Evolutionary conservation across 2,113 vertebrate species (phyloP).

Genomic region (Microcebus jonahi): DNA sequence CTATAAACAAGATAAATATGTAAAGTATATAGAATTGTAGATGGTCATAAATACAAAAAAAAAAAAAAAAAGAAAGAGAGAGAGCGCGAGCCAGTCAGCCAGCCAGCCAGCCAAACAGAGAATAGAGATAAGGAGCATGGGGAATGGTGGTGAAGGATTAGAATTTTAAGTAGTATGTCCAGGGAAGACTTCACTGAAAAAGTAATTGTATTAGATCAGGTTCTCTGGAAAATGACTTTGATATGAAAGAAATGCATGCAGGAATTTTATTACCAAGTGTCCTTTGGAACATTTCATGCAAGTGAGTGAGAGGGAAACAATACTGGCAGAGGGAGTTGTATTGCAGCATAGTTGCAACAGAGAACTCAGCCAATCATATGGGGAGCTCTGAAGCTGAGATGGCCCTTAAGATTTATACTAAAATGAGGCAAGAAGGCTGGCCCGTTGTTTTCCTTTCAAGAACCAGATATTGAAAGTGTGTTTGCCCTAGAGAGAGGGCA

Average conservation of each 20-base stretch:
- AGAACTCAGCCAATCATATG: background rate
- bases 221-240: background rate
- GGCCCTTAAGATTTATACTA: background rate
- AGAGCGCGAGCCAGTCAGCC: no score
- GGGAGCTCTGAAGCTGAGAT: background rate
- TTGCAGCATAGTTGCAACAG: background rate
- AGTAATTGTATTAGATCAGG: background rate
- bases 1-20: background rate
- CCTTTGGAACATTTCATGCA: background rate
- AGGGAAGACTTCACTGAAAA: background rate
- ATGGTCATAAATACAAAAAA: background rate
- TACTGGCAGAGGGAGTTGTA: background rate
- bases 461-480: background rate
- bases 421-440: background rate
- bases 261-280: background rate
- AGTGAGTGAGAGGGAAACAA: background rate
- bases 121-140: background rate
- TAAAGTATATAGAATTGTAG: background rate
- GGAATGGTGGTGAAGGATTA: background rate
- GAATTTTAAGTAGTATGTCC: background rate
- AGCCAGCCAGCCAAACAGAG: no score
- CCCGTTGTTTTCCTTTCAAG: background rate
- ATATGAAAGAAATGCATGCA: background rate
- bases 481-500: background rate
- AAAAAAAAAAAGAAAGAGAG: background rate